These are phyloP conservation scores for Cheilosia urbana DNA, from an alignment of 2,888 invertebrate species.

Conservation along the genomic window DNA sequence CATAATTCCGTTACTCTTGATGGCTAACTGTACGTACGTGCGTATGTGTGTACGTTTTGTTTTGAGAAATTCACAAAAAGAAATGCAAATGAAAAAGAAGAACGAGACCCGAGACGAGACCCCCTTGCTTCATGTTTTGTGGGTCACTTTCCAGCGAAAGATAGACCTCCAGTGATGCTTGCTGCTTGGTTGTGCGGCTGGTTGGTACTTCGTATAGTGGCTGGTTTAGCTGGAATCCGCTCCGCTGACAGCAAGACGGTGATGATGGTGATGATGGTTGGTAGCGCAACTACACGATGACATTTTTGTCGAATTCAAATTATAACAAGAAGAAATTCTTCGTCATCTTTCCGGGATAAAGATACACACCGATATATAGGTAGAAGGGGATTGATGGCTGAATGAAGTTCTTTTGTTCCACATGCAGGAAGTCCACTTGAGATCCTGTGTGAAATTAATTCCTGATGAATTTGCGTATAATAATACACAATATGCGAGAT, in stretches of 20 bases:
- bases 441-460: constrained; percentile 75
- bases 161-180: constrained; percentile 33
- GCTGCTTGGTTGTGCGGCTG: too few species aligned
- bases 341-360: constrained; percentile 66
- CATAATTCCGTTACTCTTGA: constrained; percentile 68
- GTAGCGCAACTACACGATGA: constrained; percentile 16
- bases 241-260: constrained; percentile 48
- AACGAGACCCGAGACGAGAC: not conserved
- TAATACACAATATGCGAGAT: constrained; percentile 41
- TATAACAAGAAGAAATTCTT: constrained; percentile 54
- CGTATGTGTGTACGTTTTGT: constrained; percentile 1
- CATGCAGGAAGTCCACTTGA: constrained; percentile 74
- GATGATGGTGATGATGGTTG: constrained; percentile 39
- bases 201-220: constrained; percentile 1
- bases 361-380: constrained; percentile 22
- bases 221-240: constrained; percentile 57
- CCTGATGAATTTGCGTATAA: constrained; percentile 75
- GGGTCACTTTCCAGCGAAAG: not conserved
- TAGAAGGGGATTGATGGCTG: constrained; percentile 40
- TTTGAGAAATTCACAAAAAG: constrained; percentile 45
- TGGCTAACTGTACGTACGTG: constrained; percentile 13
- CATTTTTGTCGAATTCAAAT: constrained; percentile 66
- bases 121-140: not conserved
- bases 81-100: constrained; percentile 57
- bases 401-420: constrained; percentile 69